Evolutionary conservation across 2,888 invertebrate species (phyloP).

Genomic region (Hedya salicella): DNA sequence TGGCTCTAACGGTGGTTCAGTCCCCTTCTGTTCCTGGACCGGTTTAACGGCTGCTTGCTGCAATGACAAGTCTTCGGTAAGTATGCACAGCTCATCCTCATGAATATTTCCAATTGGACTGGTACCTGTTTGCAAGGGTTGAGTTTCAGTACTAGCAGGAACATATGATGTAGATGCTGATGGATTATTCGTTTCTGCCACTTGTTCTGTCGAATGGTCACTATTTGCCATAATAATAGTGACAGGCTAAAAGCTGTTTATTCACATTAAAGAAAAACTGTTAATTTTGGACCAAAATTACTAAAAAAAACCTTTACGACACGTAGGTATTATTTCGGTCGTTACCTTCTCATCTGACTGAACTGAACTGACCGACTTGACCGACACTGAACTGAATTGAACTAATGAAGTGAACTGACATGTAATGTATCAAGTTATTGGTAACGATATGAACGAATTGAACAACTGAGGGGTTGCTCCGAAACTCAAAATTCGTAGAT

Average conservation of each 20-base stretch:
- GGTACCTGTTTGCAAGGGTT: conserved; percentile 1
- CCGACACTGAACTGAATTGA: too few relatives aligned
- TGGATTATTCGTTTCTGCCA: conserved; percentile 18
- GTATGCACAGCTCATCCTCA: conserved; percentile 24
- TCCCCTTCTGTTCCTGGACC: neutral
- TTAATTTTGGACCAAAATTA: conserved; percentile 36
- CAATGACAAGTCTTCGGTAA: conserved; percentile 28
- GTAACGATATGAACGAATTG: too few relatives aligned
- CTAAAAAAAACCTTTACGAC: conserved; percentile 37
- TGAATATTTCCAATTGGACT: conserved; percentile 13
- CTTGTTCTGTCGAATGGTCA: conserved; percentile 26
- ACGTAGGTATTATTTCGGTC: conserved; percentile 35
- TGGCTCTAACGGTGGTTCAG: conserved; percentile 4
- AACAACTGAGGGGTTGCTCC: too few relatives aligned
- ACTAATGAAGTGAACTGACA: neutral
- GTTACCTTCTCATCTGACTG: conserved; percentile 22
- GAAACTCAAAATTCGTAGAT: too few relatives aligned
- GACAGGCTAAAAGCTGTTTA: neutral
- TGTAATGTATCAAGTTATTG: too few relatives aligned
- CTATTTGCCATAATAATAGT: conserved; percentile 33
- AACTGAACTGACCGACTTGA: conserved; percentile 1
- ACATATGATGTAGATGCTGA: conserved; percentile 20
- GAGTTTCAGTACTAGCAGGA: conserved; percentile 2
- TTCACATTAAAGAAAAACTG: conserved; percentile 28
- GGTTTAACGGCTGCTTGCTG: conserved; percentile 10